Evolutionary conservation across 2,888 invertebrate species (phyloP), one percentile per base, ranked within the genome.

Genomic region (Calameuta idolon): DNA sequence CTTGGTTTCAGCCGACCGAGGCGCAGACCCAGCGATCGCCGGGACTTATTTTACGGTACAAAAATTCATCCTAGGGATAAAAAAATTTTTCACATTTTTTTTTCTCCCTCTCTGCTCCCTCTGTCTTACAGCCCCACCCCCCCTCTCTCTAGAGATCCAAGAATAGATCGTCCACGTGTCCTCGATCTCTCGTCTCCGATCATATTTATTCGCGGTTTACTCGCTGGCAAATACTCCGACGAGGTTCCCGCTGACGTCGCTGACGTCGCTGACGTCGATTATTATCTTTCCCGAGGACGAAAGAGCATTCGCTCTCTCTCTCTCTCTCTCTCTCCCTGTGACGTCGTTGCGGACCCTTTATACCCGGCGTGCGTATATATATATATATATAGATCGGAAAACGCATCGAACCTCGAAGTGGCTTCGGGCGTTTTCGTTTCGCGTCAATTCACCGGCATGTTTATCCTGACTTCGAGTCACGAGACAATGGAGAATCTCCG

Each of bases 1-100:
- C 9, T n/a, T n/a, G 23, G 9, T 55, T 55, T 4, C 23, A 5
- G 0, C 55, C 5, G 1, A 55, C n/a, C n/a, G n/a, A 15, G 55
- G 23, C 23, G 55, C 9, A 23, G 23, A 9, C 9, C 0, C 55
- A 9, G 9, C 23, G 0, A 55, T 55, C 55, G 23, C 2, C 9
- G 23, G 5, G 9, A 55, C 9, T 15, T 55, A 55, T 23, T 55
- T 9, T 55, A 5, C 40, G 15, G 5, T 12, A 35, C 1, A 4
- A 40, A 23, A 5, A 5, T 23, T 0, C 23, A 9, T 11, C 33
- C 12, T 40, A 55, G 9, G 23, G 33, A 33, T 33, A 73, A 12
- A 69, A 23, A 30, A 2, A 0, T 80, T 77, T 75, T 74, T 75
- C 11, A 12, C 69, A 12, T 73, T 68, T 71, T 71, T 40, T 73